phyloP scores from a whole-genome alignment of 1,140 invertebrate species.

The Tenebrio molitor region DNA sequence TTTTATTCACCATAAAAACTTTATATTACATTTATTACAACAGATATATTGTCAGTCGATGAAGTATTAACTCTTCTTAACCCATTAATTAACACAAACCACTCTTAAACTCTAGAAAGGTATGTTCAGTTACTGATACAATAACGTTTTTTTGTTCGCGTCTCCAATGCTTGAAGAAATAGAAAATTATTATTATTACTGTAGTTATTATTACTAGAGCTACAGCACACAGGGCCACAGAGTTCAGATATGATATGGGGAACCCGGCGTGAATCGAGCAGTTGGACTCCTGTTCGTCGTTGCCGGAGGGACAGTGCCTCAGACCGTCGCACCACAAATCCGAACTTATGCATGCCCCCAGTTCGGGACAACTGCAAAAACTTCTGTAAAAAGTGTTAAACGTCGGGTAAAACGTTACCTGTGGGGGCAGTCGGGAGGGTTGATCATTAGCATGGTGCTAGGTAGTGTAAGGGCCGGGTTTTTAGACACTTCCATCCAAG shows the following conservation, averaged over 20 bases:
- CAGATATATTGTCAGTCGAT: constrained; percentile 42
- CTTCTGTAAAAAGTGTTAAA: neutral
- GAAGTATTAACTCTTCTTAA: constrained; percentile 21
- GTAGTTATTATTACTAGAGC: constrained; percentile 54
- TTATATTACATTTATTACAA: constrained; percentile 42
- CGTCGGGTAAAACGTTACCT: constrained; percentile 68
- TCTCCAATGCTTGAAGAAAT: constrained; percentile 61
- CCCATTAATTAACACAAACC: constrained; percentile 65
- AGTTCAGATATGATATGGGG: constrained; percentile 72
- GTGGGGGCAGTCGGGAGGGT: constrained; percentile 76
- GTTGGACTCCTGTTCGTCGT: constrained; percentile 79
- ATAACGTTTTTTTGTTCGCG: constrained; percentile 64
- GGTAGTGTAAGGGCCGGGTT: constrained; percentile 71
- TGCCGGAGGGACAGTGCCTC: constrained; percentile 80
- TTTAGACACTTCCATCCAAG: constrained; percentile 85
- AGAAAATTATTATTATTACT: constrained; percentile 57
- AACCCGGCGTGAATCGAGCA: constrained; percentile 79
- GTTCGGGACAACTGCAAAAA: constrained; percentile 75
- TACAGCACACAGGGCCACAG: constrained; percentile 53
- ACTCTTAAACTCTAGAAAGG: constrained; percentile 66
- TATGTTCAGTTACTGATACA: constrained; percentile 66
- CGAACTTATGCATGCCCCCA: constrained; percentile 80
- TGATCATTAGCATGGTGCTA: constrained; percentile 72
- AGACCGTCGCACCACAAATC: constrained; percentile 82
- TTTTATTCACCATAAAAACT: constrained; percentile 38